Evolutionary conservation across 2,797 vertebrate genomes (phyloP), one percentile per base, ranked within the genome.

Genomic region (Phalloptychus januarius): DNA sequence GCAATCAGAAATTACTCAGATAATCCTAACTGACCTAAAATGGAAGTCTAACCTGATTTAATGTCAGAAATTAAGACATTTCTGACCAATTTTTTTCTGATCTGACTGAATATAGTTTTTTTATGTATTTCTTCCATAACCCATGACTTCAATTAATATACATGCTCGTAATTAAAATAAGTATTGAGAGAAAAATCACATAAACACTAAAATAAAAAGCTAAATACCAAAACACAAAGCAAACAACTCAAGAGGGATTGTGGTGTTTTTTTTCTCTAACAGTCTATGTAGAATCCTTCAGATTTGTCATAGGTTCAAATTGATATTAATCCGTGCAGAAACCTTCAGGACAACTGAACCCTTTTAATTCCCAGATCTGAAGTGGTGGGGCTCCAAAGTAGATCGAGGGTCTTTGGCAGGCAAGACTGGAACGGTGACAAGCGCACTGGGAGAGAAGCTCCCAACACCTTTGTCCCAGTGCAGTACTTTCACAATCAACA

Each of bases 281-380:
- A 56, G 65, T 84, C 82, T 87, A 89, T 89, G 79, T 74, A 71
- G 45, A 48, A 93, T 93, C 89, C 85, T n/a, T 8, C 58, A 88
- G 88, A 92, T 94, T 91, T 90, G 82, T 46, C 61, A 80, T 87
- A 7, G 82, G 80, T 91, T 90, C 79, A 91, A 88, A 86, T 90
- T 88, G 76, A 88, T 85, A 83, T 77, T 72, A 79, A 86, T 85
- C 77, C 78, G 78, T 18, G 40, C 71, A 85, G 79, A 88, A 90
- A 83, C 79, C 91, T 84, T 74, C 16, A 11, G 83, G 82, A 87
- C 70, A 84, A 87, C 56, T 81, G 74, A 83, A 33, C 75, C n/a
- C 44, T 83, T 90, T 86, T 72, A 61, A 83, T 74, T 80, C 75
- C 38, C 18, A 78, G 76, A 78, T 25, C n/a, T 56, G 46, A 81